These are phyloP conservation scores for Cossypha caffra DNA, from an alignment of 2,797 vertebrate genomes.

Conservation along the genomic window DNA sequence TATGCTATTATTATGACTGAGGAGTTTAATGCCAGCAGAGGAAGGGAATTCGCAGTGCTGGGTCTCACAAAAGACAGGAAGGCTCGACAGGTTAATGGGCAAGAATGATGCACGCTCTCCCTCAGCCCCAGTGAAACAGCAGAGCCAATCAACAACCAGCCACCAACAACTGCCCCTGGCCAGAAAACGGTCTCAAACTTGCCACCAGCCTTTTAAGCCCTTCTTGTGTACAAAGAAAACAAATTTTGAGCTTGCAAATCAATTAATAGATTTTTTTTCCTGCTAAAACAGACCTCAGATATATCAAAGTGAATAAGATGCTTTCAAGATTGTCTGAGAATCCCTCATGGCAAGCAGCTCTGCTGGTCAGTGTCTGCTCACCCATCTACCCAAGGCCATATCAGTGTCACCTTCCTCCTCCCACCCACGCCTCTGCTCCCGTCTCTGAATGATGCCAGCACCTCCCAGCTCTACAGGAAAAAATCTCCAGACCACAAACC, in stretches of 20 bases:
- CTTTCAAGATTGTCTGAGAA: neutral
- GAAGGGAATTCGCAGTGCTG: neutral
- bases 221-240: neutral
- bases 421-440: rapidly evolving
- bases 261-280: neutral
- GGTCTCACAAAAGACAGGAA: neutral
- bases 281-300: neutral
- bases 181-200: neutral
- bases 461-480: neutral
- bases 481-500: slow-evolving; percentile 20
- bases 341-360: neutral
- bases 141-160: neutral
- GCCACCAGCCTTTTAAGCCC: neutral
- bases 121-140: neutral
- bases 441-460: neutral
- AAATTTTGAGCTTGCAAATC: neutral
- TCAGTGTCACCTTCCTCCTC: neutral
- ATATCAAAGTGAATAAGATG: neutral
- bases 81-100: neutral
- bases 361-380: neutral
- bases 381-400: neutral
- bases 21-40: neutral
- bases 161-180: neutral
- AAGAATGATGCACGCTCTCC: neutral
- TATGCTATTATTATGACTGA: neutral